A percentile compares a stretch with the other conserved stretches of the same genome.
Conservation (phyloP, 2,888 invertebrate species). For the Adelognathus sp. region DNA sequence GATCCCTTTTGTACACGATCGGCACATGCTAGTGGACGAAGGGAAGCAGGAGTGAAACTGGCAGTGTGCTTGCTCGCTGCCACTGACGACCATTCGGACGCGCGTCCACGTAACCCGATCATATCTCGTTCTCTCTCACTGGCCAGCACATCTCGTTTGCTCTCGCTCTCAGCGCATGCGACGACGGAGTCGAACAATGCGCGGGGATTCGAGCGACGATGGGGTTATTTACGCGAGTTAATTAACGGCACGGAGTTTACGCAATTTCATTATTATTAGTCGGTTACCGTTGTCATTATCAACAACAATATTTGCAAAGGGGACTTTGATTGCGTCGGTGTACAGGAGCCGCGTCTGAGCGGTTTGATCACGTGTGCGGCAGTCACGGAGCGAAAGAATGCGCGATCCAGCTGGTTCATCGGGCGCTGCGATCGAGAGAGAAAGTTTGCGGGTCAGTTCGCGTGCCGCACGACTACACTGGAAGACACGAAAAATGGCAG, state of each 20-base stretch:
- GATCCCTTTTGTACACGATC: constrained; percentile 51
- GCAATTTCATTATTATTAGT: constrained; percentile 8
- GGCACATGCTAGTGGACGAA: constrained; percentile 46
- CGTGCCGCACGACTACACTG: not conserved
- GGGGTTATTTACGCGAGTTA: constrained; percentile 35
- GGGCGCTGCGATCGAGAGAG: not conserved
- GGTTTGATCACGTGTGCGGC: not conserved
- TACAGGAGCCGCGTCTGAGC: not conserved
- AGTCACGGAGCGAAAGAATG: not conserved
- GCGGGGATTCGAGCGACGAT: constrained; percentile 18
- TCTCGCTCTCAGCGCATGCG: no score
- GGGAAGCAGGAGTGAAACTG: constrained; percentile 33
- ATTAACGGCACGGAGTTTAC: constrained; percentile 15
- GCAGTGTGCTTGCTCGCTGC: constrained; percentile 33
- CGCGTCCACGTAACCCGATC: constrained; percentile 53
- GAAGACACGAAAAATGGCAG: not conserved
- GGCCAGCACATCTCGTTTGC: constrained; percentile 21
- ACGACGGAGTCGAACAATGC: constrained; percentile 51
- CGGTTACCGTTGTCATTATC: constrained; percentile 8
- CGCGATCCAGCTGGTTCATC: not conserved
- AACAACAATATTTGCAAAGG: not conserved
- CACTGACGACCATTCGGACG: constrained; percentile 43
- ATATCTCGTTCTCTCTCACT: constrained; percentile 28
- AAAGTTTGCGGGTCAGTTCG: not conserved
- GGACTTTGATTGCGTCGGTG: not conserved